Evolutionary conservation across 2,113 vertebrate genomes (phyloP), one percentile per base, ranked within the genome.

Genomic region (Verasper variegatus): DNA sequence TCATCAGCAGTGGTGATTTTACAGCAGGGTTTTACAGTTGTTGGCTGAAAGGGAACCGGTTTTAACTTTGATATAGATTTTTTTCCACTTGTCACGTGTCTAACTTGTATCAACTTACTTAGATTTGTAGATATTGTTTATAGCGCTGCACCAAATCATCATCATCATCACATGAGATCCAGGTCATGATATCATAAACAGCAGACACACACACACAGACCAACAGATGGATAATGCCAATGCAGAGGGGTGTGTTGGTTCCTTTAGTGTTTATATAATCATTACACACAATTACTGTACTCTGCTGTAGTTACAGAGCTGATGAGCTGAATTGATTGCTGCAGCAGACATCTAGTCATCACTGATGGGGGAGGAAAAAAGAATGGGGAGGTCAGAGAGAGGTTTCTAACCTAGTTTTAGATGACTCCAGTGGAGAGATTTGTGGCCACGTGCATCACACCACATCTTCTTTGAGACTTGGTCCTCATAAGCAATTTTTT

Each of bases 271-370:
- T 80, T 85, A 86, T 86, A 59, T 71, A 42, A 59, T 60, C 62
- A 61, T 83, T 85, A 81, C 74, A 70, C 59, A 72, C 42, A 80
- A 80, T 80, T 78, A 76, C 18, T 54, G 51, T 54, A 17, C 27
- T 61, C 63, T 21, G 47, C 47, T 18, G 18, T 31, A 26, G 18
- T 74, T 37, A 54, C 21, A 77, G 12, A 61, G 51, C 51, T 67
- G 79, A 86, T 81, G 55, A 76, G 61, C 59, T 45, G 31, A 60
- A 54, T 0, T 64, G 75, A 80, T 81, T 77, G 26, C 67, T n/a
- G 8, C 51, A 2, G 55, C 74, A 85, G 80, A 85, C 82, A 83
- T 88, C 85, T 52, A 0, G 66, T 54, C 78, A 87, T 86, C 68
- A 3, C 66, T 75, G 74, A 27, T 13, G 21, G 15, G 55, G 63